Evolutionary conservation across 2,888 invertebrate genomes (phyloP).

Genomic region (Deilephila porcellus): DNA sequence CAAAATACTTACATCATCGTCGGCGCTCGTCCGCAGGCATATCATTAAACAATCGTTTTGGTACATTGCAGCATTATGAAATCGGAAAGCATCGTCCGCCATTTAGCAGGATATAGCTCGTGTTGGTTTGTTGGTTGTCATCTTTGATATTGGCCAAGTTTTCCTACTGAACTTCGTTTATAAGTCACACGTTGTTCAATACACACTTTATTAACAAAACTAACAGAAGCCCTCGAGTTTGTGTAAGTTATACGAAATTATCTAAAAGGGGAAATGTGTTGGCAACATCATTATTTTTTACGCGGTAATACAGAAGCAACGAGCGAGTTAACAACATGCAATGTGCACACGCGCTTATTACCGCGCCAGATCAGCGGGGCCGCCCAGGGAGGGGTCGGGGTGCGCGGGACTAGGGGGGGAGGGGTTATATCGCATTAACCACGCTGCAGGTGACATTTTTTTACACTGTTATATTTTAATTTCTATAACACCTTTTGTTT

Average conservation of each 20-base stretch:
- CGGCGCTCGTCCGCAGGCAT: not conserved
- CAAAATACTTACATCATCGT: not conserved
- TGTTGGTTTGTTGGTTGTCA: not conserved
- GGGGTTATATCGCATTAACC: constrained; percentile 43
- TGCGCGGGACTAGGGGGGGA: constrained; percentile 29
- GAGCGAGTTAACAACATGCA: constrained; percentile 52
- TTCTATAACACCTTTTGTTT: constrained; percentile 12
- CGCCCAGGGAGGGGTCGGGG: constrained; percentile 25
- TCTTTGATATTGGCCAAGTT: not conserved
- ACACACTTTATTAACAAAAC: not conserved
- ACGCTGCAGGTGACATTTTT: constrained; percentile 47
- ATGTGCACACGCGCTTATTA: constrained; percentile 50
- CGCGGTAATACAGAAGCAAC: constrained; percentile 52
- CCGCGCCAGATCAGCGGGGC: constrained; percentile 35
- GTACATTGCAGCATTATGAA: too few relatives aligned
- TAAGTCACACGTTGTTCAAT: not conserved
- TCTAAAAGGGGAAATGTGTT: constrained; percentile 50
- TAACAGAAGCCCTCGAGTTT: constrained; percentile 28
- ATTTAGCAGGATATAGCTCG: not conserved
- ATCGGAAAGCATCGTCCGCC: too few relatives aligned
- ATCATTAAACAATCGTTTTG: constrained; percentile 7
- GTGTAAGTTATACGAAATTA: constrained; percentile 49
- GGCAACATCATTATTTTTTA: constrained; percentile 56
- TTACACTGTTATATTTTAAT: constrained; percentile 38
- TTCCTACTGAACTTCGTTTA: not conserved